These are phyloP conservation scores for Zaprionus kolodkinae DNA, from an alignment of 1,140 invertebrate species.

Conservation along the genomic window DNA sequence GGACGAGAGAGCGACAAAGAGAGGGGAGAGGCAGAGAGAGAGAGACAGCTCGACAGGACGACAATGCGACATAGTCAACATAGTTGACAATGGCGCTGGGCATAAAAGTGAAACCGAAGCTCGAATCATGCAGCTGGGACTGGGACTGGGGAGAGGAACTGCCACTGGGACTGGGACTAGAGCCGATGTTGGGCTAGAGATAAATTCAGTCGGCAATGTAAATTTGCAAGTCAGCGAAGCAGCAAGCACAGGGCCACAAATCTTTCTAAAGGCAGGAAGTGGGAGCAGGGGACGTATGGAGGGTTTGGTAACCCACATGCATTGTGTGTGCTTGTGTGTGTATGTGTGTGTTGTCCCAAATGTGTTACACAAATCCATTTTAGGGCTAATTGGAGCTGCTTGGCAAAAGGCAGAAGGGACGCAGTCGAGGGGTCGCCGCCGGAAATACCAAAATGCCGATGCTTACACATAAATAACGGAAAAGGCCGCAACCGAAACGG, in stretches of 20 bases:
- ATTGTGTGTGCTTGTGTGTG: neutral
- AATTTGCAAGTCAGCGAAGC: constrained; percentile 20
- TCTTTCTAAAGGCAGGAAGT: constrained; percentile 27
- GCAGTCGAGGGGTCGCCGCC: constrained; percentile 10
- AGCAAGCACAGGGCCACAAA: constrained; percentile 30
- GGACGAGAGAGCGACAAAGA: neutral
- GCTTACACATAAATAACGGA: constrained; percentile 25
- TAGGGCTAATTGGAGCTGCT: constrained; percentile 71
- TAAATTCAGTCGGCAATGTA: constrained; percentile 32
- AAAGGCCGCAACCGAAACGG: constrained; percentile 18
- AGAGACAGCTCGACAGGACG: constrained; percentile 8
- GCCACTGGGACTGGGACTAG: constrained; percentile 2
- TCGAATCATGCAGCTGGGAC: constrained; percentile 2
- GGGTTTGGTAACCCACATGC: neutral
- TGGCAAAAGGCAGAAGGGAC: constrained; percentile 17
- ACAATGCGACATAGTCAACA: constrained; percentile 48
- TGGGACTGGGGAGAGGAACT: neutral
- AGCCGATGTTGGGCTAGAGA: constrained; percentile 2
- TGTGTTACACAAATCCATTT: constrained; percentile 79
- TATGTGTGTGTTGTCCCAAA: constrained; percentile 50
- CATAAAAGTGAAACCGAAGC: constrained; percentile 47
- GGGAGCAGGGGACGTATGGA: too few species aligned
- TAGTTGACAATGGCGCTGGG: constrained; percentile 55
- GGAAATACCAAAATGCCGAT: constrained; percentile 53
- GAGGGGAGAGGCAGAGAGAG: neutral